Base-by-base conservation (phyloP, 53 echinoderm and acorn worm species). In the Paelopatides confundens region DNA sequence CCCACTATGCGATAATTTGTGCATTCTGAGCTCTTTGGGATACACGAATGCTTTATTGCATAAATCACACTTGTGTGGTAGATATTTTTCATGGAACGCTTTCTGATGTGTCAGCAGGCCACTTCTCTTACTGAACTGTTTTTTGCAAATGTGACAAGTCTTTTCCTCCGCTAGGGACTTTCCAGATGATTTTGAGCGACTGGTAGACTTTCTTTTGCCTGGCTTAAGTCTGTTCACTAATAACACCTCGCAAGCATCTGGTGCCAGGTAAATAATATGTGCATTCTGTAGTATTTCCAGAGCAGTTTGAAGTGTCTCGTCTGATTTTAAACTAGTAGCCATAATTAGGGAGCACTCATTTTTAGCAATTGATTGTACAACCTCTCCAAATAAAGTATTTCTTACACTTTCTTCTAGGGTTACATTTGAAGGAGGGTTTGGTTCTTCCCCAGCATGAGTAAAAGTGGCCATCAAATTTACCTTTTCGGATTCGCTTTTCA, bases 181-280 rank as follows among this genome's bases (percentile, higher is more conserved):
- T 58, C 58, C 58, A 31, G 68, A 28, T 5, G 32, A 67, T 67
- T 15, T 31, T 35, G 32, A 34, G 27, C 68, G 32, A 67, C 32
- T 26, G 6, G 15, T 67, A 39, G 38, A 39, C 46, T 83, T 65
- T 23, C 34, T 65, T 63, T 83, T 83, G 18, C 33, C 26, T 43
- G 33, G 63, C 36, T 83, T 38, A 21, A 27, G 35, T 33, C 84
- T 83, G 14, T 83, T 83, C 28, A 65, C 63, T 65, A 63, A 65
- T 24, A 83, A 83, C 27, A 65, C 47, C n/a, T 83, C 84, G 39
- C 84, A 83, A 64, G 84, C 63, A 63, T 83, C 63, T 65, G 84
- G 63, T 30, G 84, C 84, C 5, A 83, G 47, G 13, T 83, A 83
- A 33, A 83, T 63, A 37, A 83, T 36, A 3, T 65, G 37, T 37